phyloP scores from a whole-genome alignment of 1,140 invertebrate genomes.

The Magallana gigas region DNA sequence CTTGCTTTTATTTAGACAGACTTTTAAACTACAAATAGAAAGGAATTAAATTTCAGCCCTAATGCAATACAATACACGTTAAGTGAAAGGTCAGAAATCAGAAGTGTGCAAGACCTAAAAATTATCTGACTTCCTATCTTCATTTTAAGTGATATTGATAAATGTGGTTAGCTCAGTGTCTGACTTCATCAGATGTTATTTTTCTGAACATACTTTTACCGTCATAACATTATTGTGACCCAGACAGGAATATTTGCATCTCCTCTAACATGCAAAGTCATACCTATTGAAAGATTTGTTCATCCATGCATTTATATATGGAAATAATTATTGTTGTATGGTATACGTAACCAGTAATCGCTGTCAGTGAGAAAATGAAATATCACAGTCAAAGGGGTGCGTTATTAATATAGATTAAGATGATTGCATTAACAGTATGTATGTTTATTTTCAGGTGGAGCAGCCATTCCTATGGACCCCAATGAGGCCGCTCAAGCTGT shows the following conservation, averaged over 20 bases:
- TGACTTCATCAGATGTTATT: background rate
- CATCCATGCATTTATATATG: no score
- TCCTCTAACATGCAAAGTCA: no score
- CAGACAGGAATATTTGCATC: no score
- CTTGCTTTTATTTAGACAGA: conserved; percentile 31
- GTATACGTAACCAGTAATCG: no score
- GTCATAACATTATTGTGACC: no score
- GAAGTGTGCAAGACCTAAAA: background rate
- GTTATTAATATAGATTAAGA: no score
- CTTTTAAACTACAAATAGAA: conserved; percentile 24
- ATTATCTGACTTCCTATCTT: conserved; percentile 6
- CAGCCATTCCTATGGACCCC: conserved; percentile 89
- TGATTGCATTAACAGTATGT: no score
- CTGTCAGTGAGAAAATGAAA: no score
- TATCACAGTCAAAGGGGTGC: no score
- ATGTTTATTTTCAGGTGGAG: conserved; percentile 68
- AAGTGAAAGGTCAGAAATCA: conserved; percentile 23
- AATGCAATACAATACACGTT: conserved; percentile 19
- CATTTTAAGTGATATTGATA: background rate
- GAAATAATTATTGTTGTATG: no score
- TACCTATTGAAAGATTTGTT: no score
- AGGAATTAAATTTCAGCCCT: conserved; percentile 27
- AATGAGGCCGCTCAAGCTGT: conserved; percentile 97
- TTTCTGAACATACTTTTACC: background rate
- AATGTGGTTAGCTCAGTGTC: background rate